Evolutionary conservation across 2,797 vertebrate genomes (phyloP), one percentile per base, ranked within the genome.

Genomic region (Hybognathus amarus): DNA sequence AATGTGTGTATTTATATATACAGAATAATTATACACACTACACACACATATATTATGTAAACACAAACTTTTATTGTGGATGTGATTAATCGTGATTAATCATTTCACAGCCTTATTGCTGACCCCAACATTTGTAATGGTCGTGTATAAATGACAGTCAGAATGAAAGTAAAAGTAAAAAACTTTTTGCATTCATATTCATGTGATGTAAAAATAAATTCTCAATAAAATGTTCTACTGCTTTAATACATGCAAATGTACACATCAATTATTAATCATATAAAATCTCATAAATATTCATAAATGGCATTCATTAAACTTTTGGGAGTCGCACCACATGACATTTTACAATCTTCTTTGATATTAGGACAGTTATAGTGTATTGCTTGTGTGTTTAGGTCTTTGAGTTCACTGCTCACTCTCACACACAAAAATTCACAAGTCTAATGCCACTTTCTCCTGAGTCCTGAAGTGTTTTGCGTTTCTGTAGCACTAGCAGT

Each of bases 301-400:
- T 22, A 50, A 36, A 50, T 50, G 6, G 33, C 18, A 50, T 50
- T 73, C 3, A 52, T 30, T 24, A 8, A 36, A 22, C 70, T 22
- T 42, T 20, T 52, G 9, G 24, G 5, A 52, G 27, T 22, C 11
- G 20, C 70, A 54, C 18, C 30, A 52, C 27, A 22, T 54, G 47
- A 52, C 47, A 73, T 73, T 36, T 73, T 30, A 50, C 45, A 4
- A 17, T 18, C 1, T 47, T 71, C 8, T 9, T 30, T 30, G 11
- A 47, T 47, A 47, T 24, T 7, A n/a, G 6, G 24, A 18, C 40
- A 22, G 45, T 71, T 45, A 22, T 30, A 30, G 8, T 10, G 18
- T 45, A 11, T 63, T 30, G 38, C 24, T 30, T 61, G 20, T 80
- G n/a, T 56, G 40, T 80, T 59, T 63, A 80, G 18, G 24, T 36